Base-by-base conservation (phyloP, 2,113 vertebrate species). In the Mobula hypostoma region DNA sequence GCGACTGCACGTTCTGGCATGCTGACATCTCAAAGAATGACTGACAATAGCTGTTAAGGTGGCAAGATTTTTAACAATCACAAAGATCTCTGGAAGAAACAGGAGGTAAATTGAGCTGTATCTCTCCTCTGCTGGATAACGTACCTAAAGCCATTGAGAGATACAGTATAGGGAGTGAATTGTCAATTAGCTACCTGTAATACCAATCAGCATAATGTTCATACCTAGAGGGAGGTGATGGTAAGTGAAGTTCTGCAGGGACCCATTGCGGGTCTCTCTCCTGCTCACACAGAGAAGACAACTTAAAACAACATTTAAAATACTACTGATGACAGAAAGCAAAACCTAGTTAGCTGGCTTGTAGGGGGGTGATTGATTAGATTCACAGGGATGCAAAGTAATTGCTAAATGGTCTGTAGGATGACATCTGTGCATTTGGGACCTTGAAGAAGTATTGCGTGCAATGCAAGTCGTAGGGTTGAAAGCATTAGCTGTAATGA, bases 361-460 rank as follows among this genome's bases (percentile, higher is more conserved):
- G 29, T 32, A 66, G 14, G 29, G 11, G 14, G 85, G 12, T n/a
- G 85, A 88, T 88, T 88, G 85, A 88, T 88, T 66, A 32, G 27
- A 88, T 88, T 63, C 61, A 66, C 58, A 88, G 85, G 85, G 29
- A 66, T 29, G n/a, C 66, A 27, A 88, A 66, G 61, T 61, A 88
- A 88, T 88, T 66, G 66, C 29, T 88, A 88, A 88, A 66, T 88
- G 61, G 85, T 29, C 58, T 61, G 14, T 88, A n/a, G 85, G 61
- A n/a, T 88, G 58, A 14, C 61, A 88, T 61, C 63, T 88, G 85
- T 66, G 61, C 58, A 66, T 15, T 88, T 88, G 61, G 85, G 61
- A 88, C 12, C 85, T 12, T 6, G n/a, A 88, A 66, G 63, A 63
- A 1, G 14, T 88, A 88, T 66, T 88, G 61, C n/a, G 29, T 66